These are phyloP conservation scores for Pseudochaenichthys georgianus DNA, from an alignment of 2,797 vertebrate genomes.

Conservation along the genomic window DNA sequence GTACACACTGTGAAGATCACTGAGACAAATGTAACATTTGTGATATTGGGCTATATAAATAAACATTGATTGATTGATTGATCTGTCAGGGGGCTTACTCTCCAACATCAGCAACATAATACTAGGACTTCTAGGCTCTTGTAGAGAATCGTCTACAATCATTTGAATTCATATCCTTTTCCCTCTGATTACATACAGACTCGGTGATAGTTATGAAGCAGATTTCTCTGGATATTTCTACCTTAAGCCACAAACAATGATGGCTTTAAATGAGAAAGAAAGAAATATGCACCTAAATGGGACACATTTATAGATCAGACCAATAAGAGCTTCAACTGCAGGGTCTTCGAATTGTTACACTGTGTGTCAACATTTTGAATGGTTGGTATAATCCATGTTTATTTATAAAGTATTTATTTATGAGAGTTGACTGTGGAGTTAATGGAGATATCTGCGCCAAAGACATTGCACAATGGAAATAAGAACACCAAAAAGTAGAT, in stretches of 20 bases:
- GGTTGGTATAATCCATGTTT: too few species aligned
- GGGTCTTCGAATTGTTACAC: too few species aligned
- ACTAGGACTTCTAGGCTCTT: neutral
- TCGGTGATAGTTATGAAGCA: neutral
- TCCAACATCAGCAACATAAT: conserved; percentile 18
- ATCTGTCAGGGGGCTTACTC: conserved; percentile 5
- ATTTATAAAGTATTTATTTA: too few species aligned
- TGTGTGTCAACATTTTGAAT: too few species aligned
- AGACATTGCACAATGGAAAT: neutral
- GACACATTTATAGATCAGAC: too few species aligned
- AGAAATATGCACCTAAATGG: neutral
- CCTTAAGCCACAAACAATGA: neutral
- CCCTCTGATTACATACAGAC: neutral
- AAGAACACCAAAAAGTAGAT: too few species aligned
- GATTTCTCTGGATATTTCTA: neutral
- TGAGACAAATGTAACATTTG: too few species aligned
- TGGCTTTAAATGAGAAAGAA: neutral
- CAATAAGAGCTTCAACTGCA: too few species aligned
- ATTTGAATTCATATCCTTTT: neutral
- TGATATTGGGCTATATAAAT: too few species aligned
- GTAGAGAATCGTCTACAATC: neutral
- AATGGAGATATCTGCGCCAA: neutral
- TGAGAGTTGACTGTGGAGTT: neutral
- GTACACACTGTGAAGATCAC: too few species aligned
- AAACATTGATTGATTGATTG: too few species aligned